Evolutionary conservation across 2,113 vertebrate genomes (phyloP).

Genomic region (Diphyllodes magnificus): DNA sequence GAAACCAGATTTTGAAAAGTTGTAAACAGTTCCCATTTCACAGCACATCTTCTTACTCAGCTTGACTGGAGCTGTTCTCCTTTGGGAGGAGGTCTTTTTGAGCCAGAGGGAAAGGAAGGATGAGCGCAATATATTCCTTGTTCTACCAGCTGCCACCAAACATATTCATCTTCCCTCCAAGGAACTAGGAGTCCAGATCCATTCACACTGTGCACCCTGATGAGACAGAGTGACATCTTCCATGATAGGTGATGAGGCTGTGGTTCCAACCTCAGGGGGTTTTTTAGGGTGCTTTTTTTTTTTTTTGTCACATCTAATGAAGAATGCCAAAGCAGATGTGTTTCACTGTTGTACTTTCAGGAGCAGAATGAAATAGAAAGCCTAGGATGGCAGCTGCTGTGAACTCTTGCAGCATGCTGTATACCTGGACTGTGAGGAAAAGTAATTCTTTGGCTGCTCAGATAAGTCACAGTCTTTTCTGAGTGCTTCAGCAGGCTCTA

Average conservation of each 20-base stretch:
- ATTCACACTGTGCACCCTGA: not conserved
- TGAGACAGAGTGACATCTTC: constrained; percentile 48
- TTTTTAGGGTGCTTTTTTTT: not conserved
- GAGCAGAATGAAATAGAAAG: not conserved
- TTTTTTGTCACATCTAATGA: not conserved
- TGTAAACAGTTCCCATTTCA: not conserved
- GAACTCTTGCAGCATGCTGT: not conserved
- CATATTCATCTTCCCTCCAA: not conserved
- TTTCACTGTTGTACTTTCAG: not conserved
- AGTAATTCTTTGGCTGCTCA: not conserved
- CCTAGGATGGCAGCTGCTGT: not conserved
- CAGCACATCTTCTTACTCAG: not conserved
- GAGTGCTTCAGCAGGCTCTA: not conserved
- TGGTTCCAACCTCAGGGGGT: not conserved
- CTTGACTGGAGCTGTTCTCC: constrained; percentile 6
- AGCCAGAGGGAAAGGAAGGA: constrained; percentile 2
- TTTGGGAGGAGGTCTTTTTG: not conserved
- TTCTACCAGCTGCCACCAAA: constrained; percentile 45
- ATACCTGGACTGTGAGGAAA: not conserved
- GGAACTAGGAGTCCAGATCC: not conserved
- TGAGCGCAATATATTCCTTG: constrained; percentile 15
- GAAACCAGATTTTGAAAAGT: not conserved
- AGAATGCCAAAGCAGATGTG: constrained; percentile 3
- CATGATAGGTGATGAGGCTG: not conserved
- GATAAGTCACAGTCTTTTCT: not conserved